Conservation (phyloP, 2,113 vertebrate species). For the Xyliphius kryptos region DNA sequence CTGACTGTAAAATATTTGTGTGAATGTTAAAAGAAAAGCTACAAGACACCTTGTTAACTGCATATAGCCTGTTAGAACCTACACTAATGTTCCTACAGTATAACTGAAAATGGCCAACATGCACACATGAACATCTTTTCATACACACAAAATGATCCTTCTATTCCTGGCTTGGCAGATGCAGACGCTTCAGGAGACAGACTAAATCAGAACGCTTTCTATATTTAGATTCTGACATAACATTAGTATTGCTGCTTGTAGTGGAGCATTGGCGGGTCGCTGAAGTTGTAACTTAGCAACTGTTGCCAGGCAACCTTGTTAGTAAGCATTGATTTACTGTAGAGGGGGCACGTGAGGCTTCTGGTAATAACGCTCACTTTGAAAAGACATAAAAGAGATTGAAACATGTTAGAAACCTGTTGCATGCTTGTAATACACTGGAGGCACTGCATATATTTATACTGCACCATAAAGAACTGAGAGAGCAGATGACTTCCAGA, state of each 20-base stretch:
- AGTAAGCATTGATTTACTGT: conserved; percentile 47
- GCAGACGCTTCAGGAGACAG: conserved; percentile 32
- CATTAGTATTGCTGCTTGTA: conserved; percentile 39
- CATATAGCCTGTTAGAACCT: not conserved
- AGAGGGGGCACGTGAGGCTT: conserved; percentile 33
- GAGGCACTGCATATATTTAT: conserved; percentile 1
- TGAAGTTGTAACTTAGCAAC: conserved; percentile 43
- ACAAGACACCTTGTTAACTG: not conserved
- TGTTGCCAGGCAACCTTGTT: conserved; percentile 49
- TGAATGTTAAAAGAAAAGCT: conserved; percentile 9
- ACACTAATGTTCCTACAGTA: not conserved
- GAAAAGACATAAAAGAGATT: not conserved
- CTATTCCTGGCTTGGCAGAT: conserved; percentile 40
- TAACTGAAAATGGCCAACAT: conserved; percentile 18
- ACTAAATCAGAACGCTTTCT: conserved; percentile 40
- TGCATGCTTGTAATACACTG: conserved; percentile 1
- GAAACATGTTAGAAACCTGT: conserved; percentile 12
- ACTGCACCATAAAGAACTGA: not conserved
- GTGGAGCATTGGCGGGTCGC: conserved; percentile 37
- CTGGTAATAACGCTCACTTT: conserved; percentile 24
- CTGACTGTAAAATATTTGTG: not conserved
- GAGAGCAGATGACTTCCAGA: conserved; percentile 3
- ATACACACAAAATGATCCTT: not conserved
- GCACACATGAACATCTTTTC: conserved; percentile 17
- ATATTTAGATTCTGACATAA: conserved; percentile 45